Percentiles rank a stretch among this genome's conserved stretches.
phyloP scores from a whole-genome alignment of 1,140 invertebrate species.

The Thaumetopoea pityocampa region DNA sequence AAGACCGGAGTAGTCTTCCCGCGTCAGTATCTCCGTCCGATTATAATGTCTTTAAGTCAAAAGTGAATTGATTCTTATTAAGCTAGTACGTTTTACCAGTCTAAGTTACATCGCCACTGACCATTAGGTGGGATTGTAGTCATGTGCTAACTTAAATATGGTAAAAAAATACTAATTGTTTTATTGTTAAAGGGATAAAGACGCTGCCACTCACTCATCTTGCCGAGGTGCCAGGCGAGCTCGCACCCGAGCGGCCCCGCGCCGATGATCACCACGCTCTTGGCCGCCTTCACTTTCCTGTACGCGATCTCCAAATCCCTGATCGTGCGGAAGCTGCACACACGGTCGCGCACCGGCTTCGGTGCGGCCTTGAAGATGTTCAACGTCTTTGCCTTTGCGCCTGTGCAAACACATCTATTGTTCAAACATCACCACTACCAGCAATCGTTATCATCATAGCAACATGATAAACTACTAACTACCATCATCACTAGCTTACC shows the following conservation, averaged over 20 bases:
- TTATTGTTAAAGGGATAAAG: background rate
- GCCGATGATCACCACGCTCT: constrained; percentile 50
- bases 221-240: constrained; percentile 51
- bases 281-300: constrained; percentile 44
- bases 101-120: too few species aligned
- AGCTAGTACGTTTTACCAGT: too few species aligned
- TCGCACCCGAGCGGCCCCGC: constrained; percentile 46
- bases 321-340: constrained; percentile 41
- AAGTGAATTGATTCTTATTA: background rate
- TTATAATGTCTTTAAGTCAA: too few species aligned
- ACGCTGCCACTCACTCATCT: constrained; percentile 42
- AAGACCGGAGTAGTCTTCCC: too few species aligned
- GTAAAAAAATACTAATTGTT: too few species aligned
- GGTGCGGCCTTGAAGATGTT: constrained; percentile 45
- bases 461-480: too few species aligned
- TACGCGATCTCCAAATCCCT: constrained; percentile 54
- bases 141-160: background rate
- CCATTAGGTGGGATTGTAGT: background rate
- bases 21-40: too few species aligned
- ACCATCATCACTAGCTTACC: too few species aligned
- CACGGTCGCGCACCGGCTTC: constrained; percentile 40
- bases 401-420: constrained; percentile 21
- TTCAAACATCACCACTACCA: background rate
- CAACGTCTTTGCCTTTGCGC: constrained; percentile 43
- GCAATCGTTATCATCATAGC: too few species aligned